Conservation (phyloP, 2,888 invertebrate species). For the Allacma fusca region DNA sequence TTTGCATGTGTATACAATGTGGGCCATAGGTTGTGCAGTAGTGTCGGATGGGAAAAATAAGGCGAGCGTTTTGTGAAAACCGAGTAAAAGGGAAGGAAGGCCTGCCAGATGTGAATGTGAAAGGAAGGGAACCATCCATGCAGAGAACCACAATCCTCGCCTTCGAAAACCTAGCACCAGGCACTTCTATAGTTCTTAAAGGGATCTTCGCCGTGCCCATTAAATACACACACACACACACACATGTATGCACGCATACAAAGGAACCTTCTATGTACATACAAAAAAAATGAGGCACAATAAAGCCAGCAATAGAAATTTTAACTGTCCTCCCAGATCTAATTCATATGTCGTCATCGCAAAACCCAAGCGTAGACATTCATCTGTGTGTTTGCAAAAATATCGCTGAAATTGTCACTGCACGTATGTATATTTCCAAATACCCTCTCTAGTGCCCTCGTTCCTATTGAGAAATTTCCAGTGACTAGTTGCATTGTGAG, state of each 20-base stretch:
- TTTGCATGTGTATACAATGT: conserved; percentile 20
- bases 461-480: neutral
- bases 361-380: neutral
- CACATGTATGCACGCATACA: neutral
- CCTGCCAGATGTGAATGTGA: conserved; percentile 53
- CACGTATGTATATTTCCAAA: neutral
- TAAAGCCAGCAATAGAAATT: conserved; percentile 1
- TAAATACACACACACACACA: neutral
- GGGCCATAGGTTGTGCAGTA: neutral
- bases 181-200: conserved; percentile 21
- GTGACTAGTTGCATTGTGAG: neutral
- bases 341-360: conserved; percentile 17
- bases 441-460: neutral
- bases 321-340: conserved; percentile 9
- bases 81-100: conserved; percentile 49
- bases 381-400: conserved; percentile 18
- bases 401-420: conserved; percentile 12
- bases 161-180: conserved; percentile 27
- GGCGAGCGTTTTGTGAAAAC: conserved; percentile 46
- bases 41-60: conserved; percentile 40
- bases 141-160: conserved; percentile 48
- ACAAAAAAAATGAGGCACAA: neutral
- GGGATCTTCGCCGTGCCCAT: conserved; percentile 1
- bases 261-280: neutral
- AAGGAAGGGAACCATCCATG: conserved; percentile 51